These are phyloP conservation scores for Colaptes auratus DNA, from an alignment of 2,113 vertebrate genomes.

Conservation along the genomic window DNA sequence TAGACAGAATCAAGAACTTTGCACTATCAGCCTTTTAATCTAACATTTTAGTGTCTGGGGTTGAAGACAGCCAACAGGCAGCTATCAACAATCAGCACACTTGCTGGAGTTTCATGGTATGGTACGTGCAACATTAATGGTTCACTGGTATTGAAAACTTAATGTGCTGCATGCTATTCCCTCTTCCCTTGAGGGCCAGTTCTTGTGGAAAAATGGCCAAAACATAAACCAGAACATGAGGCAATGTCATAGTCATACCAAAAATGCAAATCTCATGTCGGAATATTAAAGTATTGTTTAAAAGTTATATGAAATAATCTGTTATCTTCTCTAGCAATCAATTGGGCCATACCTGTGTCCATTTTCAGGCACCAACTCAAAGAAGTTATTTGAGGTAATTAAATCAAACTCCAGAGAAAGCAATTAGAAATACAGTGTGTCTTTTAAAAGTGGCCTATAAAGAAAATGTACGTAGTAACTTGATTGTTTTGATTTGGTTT, in stretches of 20 bases:
- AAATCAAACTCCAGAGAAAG: neutral
- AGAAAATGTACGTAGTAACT: neutral
- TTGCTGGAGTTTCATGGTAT: neutral
- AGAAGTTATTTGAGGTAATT: neutral
- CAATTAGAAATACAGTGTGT: neutral
- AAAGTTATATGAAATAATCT: neutral
- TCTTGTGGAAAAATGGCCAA: neutral
- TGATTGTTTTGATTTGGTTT: neutral
- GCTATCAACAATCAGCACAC: neutral
- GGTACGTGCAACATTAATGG: neutral
- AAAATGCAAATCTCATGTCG: neutral
- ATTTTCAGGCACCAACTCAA: neutral
- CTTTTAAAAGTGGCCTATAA: neutral
- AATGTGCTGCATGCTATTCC: neutral
- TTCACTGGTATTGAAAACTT: neutral
- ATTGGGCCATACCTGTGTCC: neutral
- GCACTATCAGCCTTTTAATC: neutral
- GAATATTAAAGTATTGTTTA: neutral
- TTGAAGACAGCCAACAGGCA: neutral
- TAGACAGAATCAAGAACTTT: fast-evolving
- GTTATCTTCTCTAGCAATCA: neutral
- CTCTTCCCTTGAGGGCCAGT: neutral
- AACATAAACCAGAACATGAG: neutral
- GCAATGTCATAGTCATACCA: neutral
- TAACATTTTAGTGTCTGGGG: neutral